Base-by-base conservation (phyloP, 2,888 invertebrate genomes). In the Brachyptera risi region DNA sequence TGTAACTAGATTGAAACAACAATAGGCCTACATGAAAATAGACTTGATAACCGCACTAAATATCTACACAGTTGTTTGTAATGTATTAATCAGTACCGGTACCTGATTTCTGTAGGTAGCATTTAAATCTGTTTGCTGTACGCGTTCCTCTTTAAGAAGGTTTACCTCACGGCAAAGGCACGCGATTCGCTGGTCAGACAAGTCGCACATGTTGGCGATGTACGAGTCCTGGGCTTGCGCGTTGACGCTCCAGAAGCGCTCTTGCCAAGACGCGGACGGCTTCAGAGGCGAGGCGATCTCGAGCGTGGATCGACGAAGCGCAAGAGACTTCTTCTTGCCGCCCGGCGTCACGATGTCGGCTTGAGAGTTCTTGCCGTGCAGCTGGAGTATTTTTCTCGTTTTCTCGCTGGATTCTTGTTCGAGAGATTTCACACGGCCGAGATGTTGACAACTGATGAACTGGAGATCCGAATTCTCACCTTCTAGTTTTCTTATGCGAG, bases 381-480 rank as follows among this genome's bases (percentile, higher is more conserved):
- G 71, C 61, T 78, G 75, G 19, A 79, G 71, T 64, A 82, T 79
- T 66, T 75, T 74, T 64, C 78, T 79, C 1, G 78, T 75, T 66
- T 80, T 81, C 67, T 80, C 83, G 40, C 79, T 73, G 4, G 87
- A 76, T 67, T 87, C 85, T 56, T 80, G 80, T 70, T 86, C 83
- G 42, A 88, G 72, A 65, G 79, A 77, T 67, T 82, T 82, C 15
- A 84, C 77, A 73, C 82, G 84, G 69, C 78, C 74, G 15, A 79
- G 72, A 70, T 80, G 80, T 67, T 79, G 78, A 27, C 79, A 78
- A 62, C 79, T 79, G n/a, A 78, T 72, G 67, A 85, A 79, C 69
- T 80, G 82, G 44, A 80, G 75, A 68, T 88, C 87, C 65, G 81
- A 80, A 67, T 79, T 79, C 66, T 83, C 82, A 56, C 73, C 76